These are phyloP conservation scores for Neoscelio sp. DNA, from an alignment of 2,888 invertebrate species.

Conservation along the genomic window DNA sequence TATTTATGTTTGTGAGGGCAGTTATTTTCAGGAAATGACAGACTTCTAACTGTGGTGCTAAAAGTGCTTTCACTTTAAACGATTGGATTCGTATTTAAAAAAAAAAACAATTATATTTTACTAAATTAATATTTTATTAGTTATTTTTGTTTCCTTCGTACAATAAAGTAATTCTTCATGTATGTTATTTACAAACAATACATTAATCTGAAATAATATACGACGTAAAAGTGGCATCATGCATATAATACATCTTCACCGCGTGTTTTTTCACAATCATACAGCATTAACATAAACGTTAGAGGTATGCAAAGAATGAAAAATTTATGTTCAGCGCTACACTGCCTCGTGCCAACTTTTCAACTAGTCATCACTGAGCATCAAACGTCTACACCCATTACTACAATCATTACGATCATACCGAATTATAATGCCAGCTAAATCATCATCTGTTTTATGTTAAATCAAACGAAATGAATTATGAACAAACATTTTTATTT, in stretches of 20 bases:
- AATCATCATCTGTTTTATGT: no score
- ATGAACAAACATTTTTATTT: no score
- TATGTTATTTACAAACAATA: conserved; percentile 25
- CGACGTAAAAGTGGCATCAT: background rate
- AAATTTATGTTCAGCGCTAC: conserved; percentile 29
- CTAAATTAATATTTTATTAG: background rate
- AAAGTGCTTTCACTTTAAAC: conserved; percentile 28
- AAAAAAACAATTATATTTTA: conserved; percentile 5
- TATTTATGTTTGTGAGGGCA: conserved; percentile 17
- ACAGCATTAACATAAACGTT: conserved; percentile 23
- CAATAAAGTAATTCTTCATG: conserved; percentile 2
- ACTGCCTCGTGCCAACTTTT: conserved; percentile 36
- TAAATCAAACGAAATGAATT: no score
- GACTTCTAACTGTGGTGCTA: conserved; percentile 17
- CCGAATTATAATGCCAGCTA: no score
- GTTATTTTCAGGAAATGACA: conserved; percentile 43
- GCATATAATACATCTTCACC: conserved; percentile 19
- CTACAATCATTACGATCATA: background rate
- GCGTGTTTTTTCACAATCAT: conserved; percentile 37
- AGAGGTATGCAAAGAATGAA: conserved; percentile 37
- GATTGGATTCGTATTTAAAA: conserved; percentile 18
- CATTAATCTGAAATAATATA: conserved; percentile 22
- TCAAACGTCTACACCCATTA: conserved; percentile 7
- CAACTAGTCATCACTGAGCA: conserved; percentile 32
- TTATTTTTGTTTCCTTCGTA: background rate